phyloP scores from a whole-genome alignment of 2,797 vertebrate species.

The Threskiornis aethiopicus region DNA sequence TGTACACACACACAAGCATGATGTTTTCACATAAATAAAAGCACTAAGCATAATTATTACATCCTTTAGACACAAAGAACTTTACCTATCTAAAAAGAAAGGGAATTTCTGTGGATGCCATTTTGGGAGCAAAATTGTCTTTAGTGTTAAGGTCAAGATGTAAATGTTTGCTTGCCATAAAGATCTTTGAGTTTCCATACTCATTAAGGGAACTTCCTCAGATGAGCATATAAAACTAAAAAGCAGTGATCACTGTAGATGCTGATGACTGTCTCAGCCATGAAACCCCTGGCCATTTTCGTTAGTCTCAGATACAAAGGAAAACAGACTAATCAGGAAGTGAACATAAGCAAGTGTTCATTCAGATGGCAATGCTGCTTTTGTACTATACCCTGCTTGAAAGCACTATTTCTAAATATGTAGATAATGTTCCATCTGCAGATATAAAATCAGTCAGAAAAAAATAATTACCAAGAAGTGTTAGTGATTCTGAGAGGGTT shows the following conservation, averaged over 20 bases:
- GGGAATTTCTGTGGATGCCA: fast-evolving
- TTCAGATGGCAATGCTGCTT: neutral
- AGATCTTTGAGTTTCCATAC: neutral
- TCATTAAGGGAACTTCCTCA: neutral
- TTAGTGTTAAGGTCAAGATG: neutral
- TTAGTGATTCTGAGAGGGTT: neutral
- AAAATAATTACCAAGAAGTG: neutral
- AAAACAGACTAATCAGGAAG: neutral
- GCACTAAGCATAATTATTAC: neutral
- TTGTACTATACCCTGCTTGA: neutral
- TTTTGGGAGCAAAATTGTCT: neutral
- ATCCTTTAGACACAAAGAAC: neutral
- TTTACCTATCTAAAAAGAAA: neutral
- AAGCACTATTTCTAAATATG: neutral
- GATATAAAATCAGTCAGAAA: neutral
- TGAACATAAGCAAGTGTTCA: neutral
- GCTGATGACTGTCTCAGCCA: neutral
- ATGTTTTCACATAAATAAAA: neutral
- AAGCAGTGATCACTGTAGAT: neutral
- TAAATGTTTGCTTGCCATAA: neutral
- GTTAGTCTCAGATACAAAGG: neutral
- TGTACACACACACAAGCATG: fast-evolving
- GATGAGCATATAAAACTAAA: neutral
- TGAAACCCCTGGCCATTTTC: neutral
- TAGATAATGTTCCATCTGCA: neutral